Percentiles rank a stretch among this genome's conserved stretches.
phyloP scores from a whole-genome alignment of 2,888 invertebrate genomes.

The Didymodactylos carnosus region DNA sequence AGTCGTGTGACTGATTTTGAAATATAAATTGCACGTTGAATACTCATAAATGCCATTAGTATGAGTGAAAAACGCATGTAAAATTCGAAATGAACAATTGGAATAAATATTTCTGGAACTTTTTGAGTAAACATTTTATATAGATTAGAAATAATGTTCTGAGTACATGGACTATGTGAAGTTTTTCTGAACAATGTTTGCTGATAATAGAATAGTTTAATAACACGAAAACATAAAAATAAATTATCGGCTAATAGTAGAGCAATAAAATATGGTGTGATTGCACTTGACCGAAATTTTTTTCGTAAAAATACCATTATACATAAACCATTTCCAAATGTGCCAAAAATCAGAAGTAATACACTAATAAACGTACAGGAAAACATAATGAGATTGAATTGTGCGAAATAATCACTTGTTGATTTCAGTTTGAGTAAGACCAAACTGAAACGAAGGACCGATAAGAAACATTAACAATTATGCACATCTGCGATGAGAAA shows the following conservation, averaged over 20 bases:
- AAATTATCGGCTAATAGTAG: not conserved
- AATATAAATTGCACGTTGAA: not conserved
- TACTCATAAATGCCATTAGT: not conserved
- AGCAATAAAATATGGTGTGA: not conserved
- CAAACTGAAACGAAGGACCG: too few species aligned
- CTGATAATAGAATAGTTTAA: not conserved
- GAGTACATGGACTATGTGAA: not conserved
- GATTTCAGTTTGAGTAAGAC: too few species aligned
- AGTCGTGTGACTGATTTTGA: not conserved
- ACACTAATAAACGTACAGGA: not conserved
- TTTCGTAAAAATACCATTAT: not conserved
- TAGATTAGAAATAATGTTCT: not conserved
- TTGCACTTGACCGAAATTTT: not conserved
- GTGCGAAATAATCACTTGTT: too few species aligned
- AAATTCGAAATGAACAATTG: not conserved
- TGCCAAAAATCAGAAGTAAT: not conserved
- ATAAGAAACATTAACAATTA: too few species aligned
- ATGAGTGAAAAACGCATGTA: not conserved
- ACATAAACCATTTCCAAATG: not conserved
- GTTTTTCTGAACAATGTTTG: not conserved
- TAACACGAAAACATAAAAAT: not conserved
- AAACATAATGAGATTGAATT: too few species aligned
- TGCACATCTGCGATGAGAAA: too few species aligned
- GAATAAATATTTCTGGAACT: not conserved
- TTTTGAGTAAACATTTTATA: not conserved